Evolutionary conservation across 2,888 invertebrate genomes (phyloP), one percentile per base, ranked within the genome.

Genomic region (Apotomis capreana): DNA sequence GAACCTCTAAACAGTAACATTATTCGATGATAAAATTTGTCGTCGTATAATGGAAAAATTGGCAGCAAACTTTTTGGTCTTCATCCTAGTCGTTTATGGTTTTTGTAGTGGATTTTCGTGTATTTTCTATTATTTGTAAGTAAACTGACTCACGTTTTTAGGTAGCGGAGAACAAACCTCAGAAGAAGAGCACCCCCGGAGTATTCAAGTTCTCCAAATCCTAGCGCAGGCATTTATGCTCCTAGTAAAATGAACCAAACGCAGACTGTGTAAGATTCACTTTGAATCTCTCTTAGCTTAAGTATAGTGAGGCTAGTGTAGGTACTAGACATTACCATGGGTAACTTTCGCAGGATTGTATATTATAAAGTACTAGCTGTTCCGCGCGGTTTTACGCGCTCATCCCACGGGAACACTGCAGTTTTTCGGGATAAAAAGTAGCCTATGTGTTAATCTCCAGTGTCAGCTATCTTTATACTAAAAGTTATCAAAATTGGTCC

Each of bases 151-250:
- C 9, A 4, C 62, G 13, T 67, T 74, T 89, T 92, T 83, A 95
- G 95, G 94, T 94, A 15, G 92, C 94, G 10, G 95, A 95, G 80
- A 95, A 91, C 81, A 95, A 94, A 83, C 94, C 94, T 9, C 94
- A 94, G 74, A 95, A 95, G 86, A 95, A 95, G 82, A 91, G 94
- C 40, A 91, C 94, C 0, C 93, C 94, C 3, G 94, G 95, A 68
- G 94, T 95, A n/a, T 95, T 95, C 83, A 95, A 95, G 81, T 95
- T 95, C 79, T 94, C 94, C 76, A 95, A 95, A 89, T 95, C 92
- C 80, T 94, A 90, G 84, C 81, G 58, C 46, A 68, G 72, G 62
- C 65, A 65, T 69, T 73, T 73, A 74, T 74, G 59, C 63, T 71
- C 1, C 26, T 26, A 26, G 26, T 26, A 69, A 76, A 68, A 67